Conservation (phyloP, 2,888 invertebrate species). For the Tribolium freemani region DNA sequence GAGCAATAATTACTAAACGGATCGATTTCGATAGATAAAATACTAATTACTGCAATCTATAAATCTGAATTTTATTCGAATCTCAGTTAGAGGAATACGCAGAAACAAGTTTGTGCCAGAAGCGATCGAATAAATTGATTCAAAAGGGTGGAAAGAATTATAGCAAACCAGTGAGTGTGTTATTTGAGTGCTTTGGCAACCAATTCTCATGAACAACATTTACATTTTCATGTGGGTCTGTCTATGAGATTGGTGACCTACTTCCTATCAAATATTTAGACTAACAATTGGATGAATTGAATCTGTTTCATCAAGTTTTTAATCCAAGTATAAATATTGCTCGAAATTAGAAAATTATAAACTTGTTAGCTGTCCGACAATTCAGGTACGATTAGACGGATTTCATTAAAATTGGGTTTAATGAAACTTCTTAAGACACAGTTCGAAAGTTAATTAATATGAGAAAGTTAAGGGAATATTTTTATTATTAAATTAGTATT, state of each 20-base stretch:
- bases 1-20: conserved; percentile 8
- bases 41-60: conserved; percentile 17
- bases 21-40: conserved; percentile 21
- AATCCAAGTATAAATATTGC: conserved; percentile 4
- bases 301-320: conserved; percentile 22
- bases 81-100: conserved; percentile 12
- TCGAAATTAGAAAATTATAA: neutral
- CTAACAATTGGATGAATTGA: conserved; percentile 34
- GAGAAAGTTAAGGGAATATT: conserved; percentile 4
- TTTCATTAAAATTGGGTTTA: conserved; percentile 26
- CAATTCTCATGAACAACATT: conserved; percentile 34
- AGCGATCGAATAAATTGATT: conserved; percentile 6
- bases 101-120: conserved; percentile 11
- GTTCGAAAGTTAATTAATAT: conserved; percentile 29
- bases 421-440: conserved; percentile 27
- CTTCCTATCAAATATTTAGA: conserved; percentile 45
- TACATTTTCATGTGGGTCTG: conserved; percentile 20
- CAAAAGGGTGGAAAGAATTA: conserved; percentile 4
- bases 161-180: neutral
- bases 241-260: conserved; percentile 36
- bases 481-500: conserved; percentile 26
- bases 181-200: neutral
- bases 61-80: conserved; percentile 21
- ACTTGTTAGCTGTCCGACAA: conserved; percentile 3
- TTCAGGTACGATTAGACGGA: conserved; percentile 25